Evolutionary conservation across 2,113 vertebrate species (phyloP), one percentile per base, ranked within the genome.

Genomic region (Agapornis roseicollis): DNA sequence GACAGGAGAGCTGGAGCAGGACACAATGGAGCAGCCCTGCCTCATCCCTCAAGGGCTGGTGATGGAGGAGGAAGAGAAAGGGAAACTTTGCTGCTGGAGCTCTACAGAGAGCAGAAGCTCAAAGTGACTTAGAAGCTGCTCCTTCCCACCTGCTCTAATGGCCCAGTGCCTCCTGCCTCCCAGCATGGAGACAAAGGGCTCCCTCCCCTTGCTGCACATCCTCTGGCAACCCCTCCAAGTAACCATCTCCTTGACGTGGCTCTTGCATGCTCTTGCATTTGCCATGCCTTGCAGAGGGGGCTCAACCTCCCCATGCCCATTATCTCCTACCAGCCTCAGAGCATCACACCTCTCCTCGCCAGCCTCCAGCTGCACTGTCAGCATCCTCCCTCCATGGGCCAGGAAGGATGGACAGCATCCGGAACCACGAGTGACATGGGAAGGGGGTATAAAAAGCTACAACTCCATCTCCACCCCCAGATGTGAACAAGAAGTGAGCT

Each of bases 211-310:
- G 33, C 76, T 14, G 29, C 12, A 35, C 18, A 24, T 4, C 50
- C 47, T 61, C 47, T 1, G 13, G 55, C 13, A 56, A 22, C 27
- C 5, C 2, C 35, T 8, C 18, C 23, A 9, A 65, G 42, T 23
- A 46, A 42, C 2, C 2, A 35, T 56, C 13, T 0, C 2, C 2
- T 4, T 31, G 18, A 29, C 13, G 8, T 9, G 20, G 47, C 22
- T 78, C 42, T 53, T 7, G 47, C 47, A 68, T 3, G 23, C 56
- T 52, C 37, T 16, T 18, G 52, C 25, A 13, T 29, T 31, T 53
- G 47, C 8, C 15, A 23, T 1, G 22, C 56, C 17, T 39, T n/a
- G 44, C 28, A 66, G 50, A 33, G 7, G 79, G 6, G 29, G 56
- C 17, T 41, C 33, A 46, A 15, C 6, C 44, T 46, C 64, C 37